Evolutionary conservation across 2,113 vertebrate genomes (phyloP), one percentile per base, ranked within the genome.

Genomic region (Hystrix brachyura): DNA sequence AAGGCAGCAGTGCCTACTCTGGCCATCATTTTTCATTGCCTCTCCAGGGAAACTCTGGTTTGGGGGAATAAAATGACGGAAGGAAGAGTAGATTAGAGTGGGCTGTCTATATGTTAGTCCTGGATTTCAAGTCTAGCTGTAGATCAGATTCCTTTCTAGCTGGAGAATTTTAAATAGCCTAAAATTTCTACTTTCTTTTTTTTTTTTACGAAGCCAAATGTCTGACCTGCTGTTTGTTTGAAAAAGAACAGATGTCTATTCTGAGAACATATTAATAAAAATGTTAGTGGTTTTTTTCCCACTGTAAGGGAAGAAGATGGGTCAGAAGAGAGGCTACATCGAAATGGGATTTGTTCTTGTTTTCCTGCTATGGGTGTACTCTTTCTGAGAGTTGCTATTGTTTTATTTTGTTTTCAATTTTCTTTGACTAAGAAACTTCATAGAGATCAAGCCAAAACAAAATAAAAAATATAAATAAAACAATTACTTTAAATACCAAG

Each of bases 401-500:
- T 60, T 95, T 96, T n/a, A 90, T 69, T 84, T 86, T 90, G 51
- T 92, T 96, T 95, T 90, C 48, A 72, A 46, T 67, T 95, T 92
- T 94, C 76, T 88, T 97, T 92, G 60, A 94, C n/a, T 87, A 83
- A 94, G 87, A 90, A 97, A 90, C 46, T 76, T 95, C 46, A 86
- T 92, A 78, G 90, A 87, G 55, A 76, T n/a, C 57, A 96, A 95
- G 76, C 65, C 84, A 94, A 97, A 90, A 65, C 57, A 80, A 91
- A 88, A 93, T 51, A 91, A 94, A 96, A 90, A 81, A 87, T 84
- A 85, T 34, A 69, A 62, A 96, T 43, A 93, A 34, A 94, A 4
- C 53, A 93, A 34, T 96, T 93, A 78, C 86, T 93, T 96, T 96
- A 98, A 97, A 95, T 95, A 95, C 60, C 78, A 95, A 96, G 67